A percentile compares a stretch with the other conserved stretches of the same genome.
Conservation (phyloP, 2,113 vertebrate genomes). For the Tricholaema leucomelas region DNA sequence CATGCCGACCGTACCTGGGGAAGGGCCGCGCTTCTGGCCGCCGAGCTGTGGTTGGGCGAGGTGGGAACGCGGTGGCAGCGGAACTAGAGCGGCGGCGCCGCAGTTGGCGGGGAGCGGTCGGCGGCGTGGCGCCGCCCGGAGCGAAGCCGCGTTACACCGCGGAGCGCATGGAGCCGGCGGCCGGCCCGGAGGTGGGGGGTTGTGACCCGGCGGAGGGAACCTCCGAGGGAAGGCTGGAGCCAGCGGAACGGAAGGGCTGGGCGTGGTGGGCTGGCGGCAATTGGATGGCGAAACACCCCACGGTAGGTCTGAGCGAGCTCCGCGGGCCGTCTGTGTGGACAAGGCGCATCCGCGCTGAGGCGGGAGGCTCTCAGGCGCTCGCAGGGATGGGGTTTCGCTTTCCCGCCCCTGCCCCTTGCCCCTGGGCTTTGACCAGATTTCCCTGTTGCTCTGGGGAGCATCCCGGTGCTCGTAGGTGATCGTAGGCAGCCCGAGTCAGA, state of each 20-base stretch:
- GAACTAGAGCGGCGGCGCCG: background rate
- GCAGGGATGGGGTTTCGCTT: too few relatives aligned
- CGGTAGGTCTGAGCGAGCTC: background rate
- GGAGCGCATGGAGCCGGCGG: background rate
- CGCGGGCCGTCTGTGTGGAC: background rate
- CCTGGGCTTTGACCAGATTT: background rate
- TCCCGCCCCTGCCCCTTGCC: background rate
- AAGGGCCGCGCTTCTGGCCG: background rate
- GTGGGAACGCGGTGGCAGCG: background rate
- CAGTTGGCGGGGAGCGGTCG: background rate
- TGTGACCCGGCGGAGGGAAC: background rate
- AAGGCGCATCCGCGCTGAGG: background rate
- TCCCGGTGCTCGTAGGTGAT: background rate
- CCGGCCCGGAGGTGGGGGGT: rapidly evolving
- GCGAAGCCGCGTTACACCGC: background rate
- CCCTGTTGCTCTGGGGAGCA: background rate
- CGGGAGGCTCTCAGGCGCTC: too few relatives aligned
- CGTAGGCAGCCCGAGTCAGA: background rate
- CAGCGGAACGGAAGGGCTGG: background rate
- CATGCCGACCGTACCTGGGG: background rate
- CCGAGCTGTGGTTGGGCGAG: background rate
- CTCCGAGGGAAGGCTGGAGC: background rate
- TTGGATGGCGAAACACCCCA: slow-evolving; percentile 44
- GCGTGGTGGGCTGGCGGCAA: background rate
- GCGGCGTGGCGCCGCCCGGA: background rate